Evolutionary conservation across 2,888 invertebrate genomes (phyloP).

Genomic region (Drosophila paramelanica): DNA sequence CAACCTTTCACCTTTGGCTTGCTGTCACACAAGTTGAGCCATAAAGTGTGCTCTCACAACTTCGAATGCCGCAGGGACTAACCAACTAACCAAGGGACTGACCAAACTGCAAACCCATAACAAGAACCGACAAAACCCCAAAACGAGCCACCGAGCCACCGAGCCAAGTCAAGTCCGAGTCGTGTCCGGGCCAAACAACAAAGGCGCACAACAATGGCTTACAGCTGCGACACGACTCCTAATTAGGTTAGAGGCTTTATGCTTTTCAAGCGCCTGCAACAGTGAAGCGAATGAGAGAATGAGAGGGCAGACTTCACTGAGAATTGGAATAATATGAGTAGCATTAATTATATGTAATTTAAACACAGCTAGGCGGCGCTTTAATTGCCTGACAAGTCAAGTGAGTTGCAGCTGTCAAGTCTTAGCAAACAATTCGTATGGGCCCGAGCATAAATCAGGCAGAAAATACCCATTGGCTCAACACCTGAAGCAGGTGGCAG

Average conservation of each 20-base stretch:
- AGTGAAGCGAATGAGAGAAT: background rate
- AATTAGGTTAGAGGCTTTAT: constrained; percentile 59
- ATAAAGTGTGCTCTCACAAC: constrained; percentile 10
- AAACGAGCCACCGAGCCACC: constrained; percentile 11
- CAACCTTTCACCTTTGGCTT: constrained; percentile 24
- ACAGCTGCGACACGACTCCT: constrained; percentile 39
- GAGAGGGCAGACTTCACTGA: constrained; percentile 6
- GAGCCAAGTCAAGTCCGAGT: constrained; percentile 10
- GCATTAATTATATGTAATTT: constrained; percentile 68
- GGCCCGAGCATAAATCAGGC: constrained; percentile 58
- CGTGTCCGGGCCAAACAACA: constrained; percentile 13
- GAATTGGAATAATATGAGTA: constrained; percentile 34
- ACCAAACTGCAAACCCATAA: constrained; percentile 11
- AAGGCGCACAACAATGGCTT: constrained; percentile 16
- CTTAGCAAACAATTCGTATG: constrained; percentile 59
- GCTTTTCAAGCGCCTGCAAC: constrained; percentile 37
- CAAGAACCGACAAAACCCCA: constrained; percentile 41
- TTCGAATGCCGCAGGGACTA: constrained; percentile 13
- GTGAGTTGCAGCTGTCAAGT: constrained; percentile 14
- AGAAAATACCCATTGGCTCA: constrained; percentile 58
- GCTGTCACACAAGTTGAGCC: constrained; percentile 1
- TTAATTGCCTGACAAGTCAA: constrained; percentile 62
- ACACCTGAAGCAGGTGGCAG: constrained; percentile 41
- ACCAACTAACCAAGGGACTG: constrained; percentile 23
- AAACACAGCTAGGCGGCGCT: constrained; percentile 33